Conservation (phyloP, 2,888 invertebrate species). For the Ichneumon xanthorius region DNA sequence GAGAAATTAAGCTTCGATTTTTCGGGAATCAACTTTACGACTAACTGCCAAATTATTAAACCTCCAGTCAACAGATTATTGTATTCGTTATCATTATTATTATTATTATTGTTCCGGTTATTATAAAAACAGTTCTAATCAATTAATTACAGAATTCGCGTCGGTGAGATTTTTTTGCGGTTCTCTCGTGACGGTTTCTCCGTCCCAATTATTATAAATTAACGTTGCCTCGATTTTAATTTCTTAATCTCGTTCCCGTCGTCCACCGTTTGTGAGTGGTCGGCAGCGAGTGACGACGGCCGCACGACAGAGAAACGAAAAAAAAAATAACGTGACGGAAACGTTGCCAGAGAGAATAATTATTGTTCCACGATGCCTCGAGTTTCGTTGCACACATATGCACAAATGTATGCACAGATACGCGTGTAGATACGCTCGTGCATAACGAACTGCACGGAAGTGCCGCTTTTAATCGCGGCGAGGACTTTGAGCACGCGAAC, state of each 20-base stretch:
- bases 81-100: neutral
- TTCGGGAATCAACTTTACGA: neutral
- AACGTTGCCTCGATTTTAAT: neutral
- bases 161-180: neutral
- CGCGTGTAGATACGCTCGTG: neutral
- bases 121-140: neutral
- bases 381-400: neutral
- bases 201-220: neutral
- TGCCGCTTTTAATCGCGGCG: slow-evolving; percentile 54
- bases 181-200: neutral
- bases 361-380: slow-evolving; percentile 40
- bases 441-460: neutral
- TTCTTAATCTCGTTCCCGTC: neutral
- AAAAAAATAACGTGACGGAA: slow-evolving; percentile 17
- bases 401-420: neutral
- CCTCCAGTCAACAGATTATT: neutral
- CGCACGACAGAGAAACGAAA: neutral
- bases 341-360: slow-evolving; percentile 31
- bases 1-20: neutral
- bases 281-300: no score
- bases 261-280: neutral
- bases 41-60: neutral
- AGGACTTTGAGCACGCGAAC: slow-evolving; percentile 56
- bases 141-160: no score
- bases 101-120: neutral